Evolutionary conservation across 2,797 vertebrate genomes (phyloP).

Genomic region (Peromyscus aztecus): DNA sequence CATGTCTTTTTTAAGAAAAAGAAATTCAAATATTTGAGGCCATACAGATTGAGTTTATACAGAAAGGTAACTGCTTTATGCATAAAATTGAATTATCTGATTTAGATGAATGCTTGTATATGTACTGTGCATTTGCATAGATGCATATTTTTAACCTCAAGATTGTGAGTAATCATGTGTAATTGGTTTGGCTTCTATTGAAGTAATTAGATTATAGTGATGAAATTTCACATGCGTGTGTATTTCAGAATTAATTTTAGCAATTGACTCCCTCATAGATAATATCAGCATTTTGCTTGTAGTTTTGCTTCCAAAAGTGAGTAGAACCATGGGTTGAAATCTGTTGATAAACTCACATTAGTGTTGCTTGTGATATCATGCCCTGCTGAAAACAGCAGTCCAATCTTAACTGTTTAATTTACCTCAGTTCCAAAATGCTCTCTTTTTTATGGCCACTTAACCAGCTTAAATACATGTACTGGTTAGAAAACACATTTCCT

Average conservation of each 20-base stretch:
- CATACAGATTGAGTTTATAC: background rate
- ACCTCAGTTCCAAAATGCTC: background rate
- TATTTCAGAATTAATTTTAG: conserved; percentile 73
- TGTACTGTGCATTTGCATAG: conserved; percentile 49
- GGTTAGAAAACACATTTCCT: background rate
- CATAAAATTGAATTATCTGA: conserved; percentile 47
- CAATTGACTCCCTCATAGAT: conserved; percentile 60
- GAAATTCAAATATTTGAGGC: background rate
- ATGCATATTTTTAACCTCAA: conserved; percentile 73
- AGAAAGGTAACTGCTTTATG: background rate
- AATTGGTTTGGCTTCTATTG: conserved; percentile 67
- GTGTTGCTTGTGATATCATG: background rate
- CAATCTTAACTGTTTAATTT: background rate
- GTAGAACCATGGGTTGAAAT: background rate
- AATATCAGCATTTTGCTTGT: conserved; percentile 43
- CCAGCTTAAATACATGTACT: conserved; percentile 5
- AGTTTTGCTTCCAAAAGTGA: conserved; percentile 69
- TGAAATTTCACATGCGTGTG: conserved; percentile 45
- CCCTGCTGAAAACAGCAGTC: background rate
- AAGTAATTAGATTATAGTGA: conserved; percentile 66
- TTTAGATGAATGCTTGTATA: background rate
- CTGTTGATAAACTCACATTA: background rate
- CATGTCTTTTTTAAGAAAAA: conserved; percentile 1
- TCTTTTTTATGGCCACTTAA: background rate
- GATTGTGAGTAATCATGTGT: conserved; percentile 59